Conservation (phyloP, 2,797 vertebrate genomes). For the Apogon talboti region DNA sequence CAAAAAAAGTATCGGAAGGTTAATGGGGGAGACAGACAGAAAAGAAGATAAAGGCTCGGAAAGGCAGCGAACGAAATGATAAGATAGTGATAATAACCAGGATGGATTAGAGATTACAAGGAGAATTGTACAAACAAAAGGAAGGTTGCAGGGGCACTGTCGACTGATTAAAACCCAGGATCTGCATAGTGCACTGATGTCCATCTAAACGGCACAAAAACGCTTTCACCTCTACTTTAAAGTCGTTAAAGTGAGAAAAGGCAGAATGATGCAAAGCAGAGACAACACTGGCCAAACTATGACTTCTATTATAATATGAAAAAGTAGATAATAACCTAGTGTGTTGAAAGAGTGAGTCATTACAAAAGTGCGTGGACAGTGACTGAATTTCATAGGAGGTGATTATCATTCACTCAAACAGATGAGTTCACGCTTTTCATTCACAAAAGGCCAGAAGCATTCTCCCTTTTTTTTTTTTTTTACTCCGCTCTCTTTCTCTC, state of each 20-base stretch:
- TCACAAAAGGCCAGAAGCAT: constrained; percentile 44
- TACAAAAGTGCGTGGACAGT: constrained; percentile 39
- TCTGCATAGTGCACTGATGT: constrained; percentile 24
- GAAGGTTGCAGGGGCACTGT: constrained; percentile 12
- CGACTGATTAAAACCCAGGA: constrained; percentile 4
- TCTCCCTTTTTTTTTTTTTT: constrained; percentile 7
- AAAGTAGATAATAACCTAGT: constrained; percentile 40
- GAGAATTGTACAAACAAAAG: constrained; percentile 18
- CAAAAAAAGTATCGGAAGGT: constrained; percentile 45
- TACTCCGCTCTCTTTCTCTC: constrained; percentile 40
- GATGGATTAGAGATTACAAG: constrained; percentile 18
- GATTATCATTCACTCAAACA: constrained; percentile 62
- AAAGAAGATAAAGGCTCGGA: constrained; percentile 17
- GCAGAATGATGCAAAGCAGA: not conserved
- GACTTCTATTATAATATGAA: constrained; percentile 31
- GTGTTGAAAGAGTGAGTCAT: constrained; percentile 52
- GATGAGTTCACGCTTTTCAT: constrained; percentile 54
- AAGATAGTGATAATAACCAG: constrained; percentile 13
- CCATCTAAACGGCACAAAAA: constrained; percentile 18
- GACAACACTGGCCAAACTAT: constrained; percentile 17
- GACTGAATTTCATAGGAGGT: constrained; percentile 47
- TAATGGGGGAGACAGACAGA: constrained; percentile 25
- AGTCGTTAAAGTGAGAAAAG: not conserved
- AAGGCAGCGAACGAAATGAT: constrained; percentile 18
- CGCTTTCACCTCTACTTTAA: not conserved